phyloP scores from a whole-genome alignment of 2,113 vertebrate genomes.

The Cinclus cinclus region DNA sequence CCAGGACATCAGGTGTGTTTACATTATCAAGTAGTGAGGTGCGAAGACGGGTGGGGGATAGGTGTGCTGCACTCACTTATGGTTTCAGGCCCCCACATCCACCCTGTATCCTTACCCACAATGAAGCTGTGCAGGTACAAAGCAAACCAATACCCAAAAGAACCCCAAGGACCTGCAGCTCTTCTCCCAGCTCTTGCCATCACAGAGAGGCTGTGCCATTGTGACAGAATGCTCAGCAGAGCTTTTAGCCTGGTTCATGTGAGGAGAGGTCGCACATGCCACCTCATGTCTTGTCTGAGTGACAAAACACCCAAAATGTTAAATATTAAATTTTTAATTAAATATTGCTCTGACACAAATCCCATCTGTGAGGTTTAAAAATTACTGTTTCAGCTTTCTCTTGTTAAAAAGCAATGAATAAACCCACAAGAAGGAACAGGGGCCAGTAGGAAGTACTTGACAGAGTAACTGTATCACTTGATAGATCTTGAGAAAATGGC shows the following conservation, averaged over 20 bases:
- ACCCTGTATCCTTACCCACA: neutral
- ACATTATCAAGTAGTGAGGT: neutral
- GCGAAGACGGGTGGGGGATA: neutral
- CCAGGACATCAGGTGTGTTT: neutral
- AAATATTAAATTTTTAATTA: neutral
- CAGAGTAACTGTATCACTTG: neutral
- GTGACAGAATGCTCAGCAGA: neutral
- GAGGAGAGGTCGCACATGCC: neutral
- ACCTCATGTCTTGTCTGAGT: neutral
- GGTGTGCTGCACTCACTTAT: neutral
- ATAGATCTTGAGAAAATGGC: neutral
- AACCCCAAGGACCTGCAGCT: neutral
- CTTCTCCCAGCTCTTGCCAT: neutral
- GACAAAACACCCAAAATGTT: neutral
- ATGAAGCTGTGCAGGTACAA: neutral
- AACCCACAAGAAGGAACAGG: neutral
- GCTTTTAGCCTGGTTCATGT: no score
- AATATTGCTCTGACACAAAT: neutral
- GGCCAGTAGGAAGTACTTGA: neutral
- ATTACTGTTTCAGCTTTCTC: neutral
- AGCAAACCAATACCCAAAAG: neutral
- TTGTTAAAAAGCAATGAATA: neutral
- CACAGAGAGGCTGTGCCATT: neutral
- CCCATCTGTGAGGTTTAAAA: neutral
- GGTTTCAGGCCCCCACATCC: neutral